phyloP scores from a whole-genome alignment of 2,888 invertebrate species.

The Schizotus pectinicornis region DNA sequence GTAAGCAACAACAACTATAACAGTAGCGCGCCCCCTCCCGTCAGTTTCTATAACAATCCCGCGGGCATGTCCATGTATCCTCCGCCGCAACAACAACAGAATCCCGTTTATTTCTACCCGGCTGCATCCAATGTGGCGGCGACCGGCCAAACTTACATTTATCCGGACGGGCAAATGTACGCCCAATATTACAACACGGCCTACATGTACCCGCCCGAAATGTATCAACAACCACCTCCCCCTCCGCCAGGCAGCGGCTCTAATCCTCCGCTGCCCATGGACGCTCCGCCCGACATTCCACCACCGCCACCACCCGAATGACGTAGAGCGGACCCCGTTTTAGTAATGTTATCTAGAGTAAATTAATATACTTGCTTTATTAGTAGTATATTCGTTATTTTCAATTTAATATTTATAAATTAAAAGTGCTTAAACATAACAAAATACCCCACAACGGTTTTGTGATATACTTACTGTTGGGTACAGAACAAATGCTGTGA shows the following conservation, averaged over 20 bases:
- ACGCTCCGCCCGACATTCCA: conserved; percentile 62
- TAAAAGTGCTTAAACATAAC: background rate
- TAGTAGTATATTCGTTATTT: background rate
- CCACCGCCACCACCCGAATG: conserved; percentile 66
- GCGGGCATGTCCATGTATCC: conserved; percentile 16
- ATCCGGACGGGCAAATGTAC: conserved; percentile 36
- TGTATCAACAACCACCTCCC: conserved; percentile 45
- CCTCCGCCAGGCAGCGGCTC: conserved; percentile 10
- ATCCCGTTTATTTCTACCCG: conserved; percentile 46
- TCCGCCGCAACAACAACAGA: conserved; percentile 13
- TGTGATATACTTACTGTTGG: background rate
- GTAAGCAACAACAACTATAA: conserved; percentile 51
- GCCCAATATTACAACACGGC: conserved; percentile 45
- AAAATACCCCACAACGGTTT: background rate
- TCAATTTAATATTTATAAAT: background rate
- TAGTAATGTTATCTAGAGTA: background rate
- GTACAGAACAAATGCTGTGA: conserved; percentile 1
- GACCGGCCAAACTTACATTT: conserved; percentile 34
- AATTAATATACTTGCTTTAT: conserved; percentile 15
- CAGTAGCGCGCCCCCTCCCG: conserved; percentile 36
- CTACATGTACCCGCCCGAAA: conserved; percentile 50
- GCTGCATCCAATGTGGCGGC: conserved; percentile 27
- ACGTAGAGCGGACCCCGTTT: conserved; percentile 12
- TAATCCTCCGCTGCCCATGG: conserved; percentile 24
- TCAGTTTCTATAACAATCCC: conserved; percentile 19